Evolutionary conservation across 2,888 invertebrate genomes (phyloP).

Genomic region (Hyposoter didymator): DNA sequence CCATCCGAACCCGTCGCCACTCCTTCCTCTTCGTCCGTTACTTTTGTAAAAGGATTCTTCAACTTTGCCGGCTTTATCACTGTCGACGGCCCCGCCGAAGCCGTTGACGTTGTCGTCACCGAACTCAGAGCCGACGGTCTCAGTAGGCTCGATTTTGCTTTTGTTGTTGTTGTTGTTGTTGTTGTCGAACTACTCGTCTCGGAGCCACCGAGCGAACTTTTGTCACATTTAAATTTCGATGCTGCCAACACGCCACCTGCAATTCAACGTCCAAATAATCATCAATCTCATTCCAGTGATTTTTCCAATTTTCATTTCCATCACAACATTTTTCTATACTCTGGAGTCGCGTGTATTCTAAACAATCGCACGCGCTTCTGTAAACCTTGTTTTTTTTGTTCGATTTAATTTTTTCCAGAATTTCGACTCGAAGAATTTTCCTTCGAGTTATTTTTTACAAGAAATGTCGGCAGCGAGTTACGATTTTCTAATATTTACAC

Average conservation of each 20-base stretch:
- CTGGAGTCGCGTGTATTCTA: too few species aligned
- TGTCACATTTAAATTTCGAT: slow-evolving; percentile 73
- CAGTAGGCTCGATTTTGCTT: slow-evolving; percentile 76
- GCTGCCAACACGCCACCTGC: slow-evolving; percentile 75
- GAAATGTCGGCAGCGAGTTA: too few species aligned
- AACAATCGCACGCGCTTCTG: too few species aligned
- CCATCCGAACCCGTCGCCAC: slow-evolving; percentile 57
- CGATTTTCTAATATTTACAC: too few species aligned
- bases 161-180: slow-evolving; percentile 68
- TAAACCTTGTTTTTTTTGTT: too few species aligned
- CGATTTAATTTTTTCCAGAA: too few species aligned
- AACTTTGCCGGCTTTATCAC: slow-evolving; percentile 78
- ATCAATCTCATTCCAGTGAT: background rate
- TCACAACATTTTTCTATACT: too few species aligned
- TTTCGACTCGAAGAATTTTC: too few species aligned
- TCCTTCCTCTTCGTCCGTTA: slow-evolving; percentile 70
- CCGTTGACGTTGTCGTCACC: slow-evolving; percentile 70
- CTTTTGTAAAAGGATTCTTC: slow-evolving; percentile 79
- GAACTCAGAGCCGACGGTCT: slow-evolving; percentile 80
- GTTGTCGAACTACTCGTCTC: slow-evolving; percentile 74
- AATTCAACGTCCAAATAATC: slow-evolving; percentile 14
- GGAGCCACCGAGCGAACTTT: slow-evolving; percentile 73
- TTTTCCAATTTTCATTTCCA: background rate
- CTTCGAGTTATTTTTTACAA: too few species aligned
- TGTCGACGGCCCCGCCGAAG: slow-evolving; percentile 70